These are phyloP conservation scores for Xenentodon cancila DNA, from an alignment of 2,797 vertebrate species.

Conservation along the genomic window DNA sequence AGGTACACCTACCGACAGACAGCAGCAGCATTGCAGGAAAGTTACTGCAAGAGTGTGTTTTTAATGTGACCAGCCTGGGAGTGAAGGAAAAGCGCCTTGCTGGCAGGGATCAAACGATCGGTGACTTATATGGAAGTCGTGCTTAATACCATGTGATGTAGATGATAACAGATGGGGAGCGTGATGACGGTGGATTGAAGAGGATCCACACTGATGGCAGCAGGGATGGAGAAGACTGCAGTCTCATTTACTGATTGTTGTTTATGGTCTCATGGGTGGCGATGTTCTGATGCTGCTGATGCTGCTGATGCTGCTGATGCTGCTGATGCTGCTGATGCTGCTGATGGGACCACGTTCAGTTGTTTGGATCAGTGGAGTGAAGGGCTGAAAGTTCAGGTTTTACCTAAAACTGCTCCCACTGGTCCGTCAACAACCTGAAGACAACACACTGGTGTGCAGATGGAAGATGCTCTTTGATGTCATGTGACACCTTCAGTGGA, in stretches of 20 bases:
- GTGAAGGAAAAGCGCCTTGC: neutral
- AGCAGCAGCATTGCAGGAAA: neutral
- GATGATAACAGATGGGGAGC: conserved; percentile 16
- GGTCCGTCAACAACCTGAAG: no score
- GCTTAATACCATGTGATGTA: neutral
- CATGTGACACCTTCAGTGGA: neutral
- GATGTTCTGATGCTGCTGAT: no score
- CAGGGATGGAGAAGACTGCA: no score
- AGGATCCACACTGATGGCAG: no score
- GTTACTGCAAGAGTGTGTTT: neutral
- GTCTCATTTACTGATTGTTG: neutral
- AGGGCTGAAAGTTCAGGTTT: neutral
- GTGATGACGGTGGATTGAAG: conserved; percentile 11
- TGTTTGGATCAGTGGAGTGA: neutral
- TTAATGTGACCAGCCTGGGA: neutral
- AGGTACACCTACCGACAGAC: conserved; percentile 19
- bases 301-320: no score
- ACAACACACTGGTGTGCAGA: conserved; percentile 5
- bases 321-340: no score
- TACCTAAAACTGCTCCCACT: neutral
- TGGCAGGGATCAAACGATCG: conserved; percentile 10
- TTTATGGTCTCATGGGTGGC: no score
- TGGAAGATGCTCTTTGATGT: neutral
- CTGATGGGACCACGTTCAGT: neutral
- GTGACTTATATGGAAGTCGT: neutral